Percentiles rank a stretch among this genome's conserved stretches.
These are phyloP conservation scores for Drosophila virilis DNA, from an alignment of 1,140 invertebrate species.

Conservation along the genomic window DNA sequence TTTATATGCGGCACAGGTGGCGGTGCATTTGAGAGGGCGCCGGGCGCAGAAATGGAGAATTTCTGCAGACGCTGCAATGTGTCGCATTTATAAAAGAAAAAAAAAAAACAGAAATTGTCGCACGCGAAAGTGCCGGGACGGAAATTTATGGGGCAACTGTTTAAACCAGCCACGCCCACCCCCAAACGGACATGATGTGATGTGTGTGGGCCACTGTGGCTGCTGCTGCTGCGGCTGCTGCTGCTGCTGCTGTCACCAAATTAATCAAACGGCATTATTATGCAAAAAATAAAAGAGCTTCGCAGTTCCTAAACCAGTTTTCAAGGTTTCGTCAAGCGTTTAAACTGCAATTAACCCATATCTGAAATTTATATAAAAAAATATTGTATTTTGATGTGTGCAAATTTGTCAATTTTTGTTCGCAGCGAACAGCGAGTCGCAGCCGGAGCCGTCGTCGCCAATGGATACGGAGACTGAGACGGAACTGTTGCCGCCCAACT, in stretches of 20 bases:
- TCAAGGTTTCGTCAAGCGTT: conserved; percentile 74
- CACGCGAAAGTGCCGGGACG: conserved; percentile 66
- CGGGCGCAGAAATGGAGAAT: conserved; percentile 45
- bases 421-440: conserved; percentile 1
- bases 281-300: conserved; percentile 58
- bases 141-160: conserved; percentile 70
- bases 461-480: conserved; percentile 40
- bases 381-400: conserved; percentile 6
- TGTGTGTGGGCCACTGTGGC: conserved; percentile 8
- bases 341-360: conserved; percentile 80
- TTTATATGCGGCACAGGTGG: conserved; percentile 46
- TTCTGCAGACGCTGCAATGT: conserved; percentile 79
- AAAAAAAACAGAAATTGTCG: conserved; percentile 55
- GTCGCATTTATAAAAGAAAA: conserved; percentile 58
- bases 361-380: conserved; percentile 18
- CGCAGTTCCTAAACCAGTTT: conserved; percentile 69
- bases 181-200: not conserved
- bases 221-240: conserved; percentile 38
- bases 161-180: conserved; percentile 59
- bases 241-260: conserved; percentile 55
- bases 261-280: conserved; percentile 80
- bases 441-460: not conserved
- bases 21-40: no score
- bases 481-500: conserved; percentile 84
- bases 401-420: conserved; percentile 26